Evolutionary conservation across 2,113 vertebrate species (phyloP).

Genomic region (Python bivittatus): DNA sequence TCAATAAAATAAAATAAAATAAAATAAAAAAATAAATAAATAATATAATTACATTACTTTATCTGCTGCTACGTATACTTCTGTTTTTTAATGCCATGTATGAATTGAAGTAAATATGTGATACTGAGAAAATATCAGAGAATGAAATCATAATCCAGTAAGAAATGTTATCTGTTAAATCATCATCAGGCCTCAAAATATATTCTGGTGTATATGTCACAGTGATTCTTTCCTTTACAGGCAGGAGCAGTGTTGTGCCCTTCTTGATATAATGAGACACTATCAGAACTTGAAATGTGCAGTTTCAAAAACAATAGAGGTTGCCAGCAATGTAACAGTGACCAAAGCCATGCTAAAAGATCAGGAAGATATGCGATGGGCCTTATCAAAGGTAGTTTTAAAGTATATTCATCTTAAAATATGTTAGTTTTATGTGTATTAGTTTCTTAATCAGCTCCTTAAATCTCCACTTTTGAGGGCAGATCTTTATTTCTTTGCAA

Average conservation of each 20-base stretch:
- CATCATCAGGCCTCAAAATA: not conserved
- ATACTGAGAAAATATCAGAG: not conserved
- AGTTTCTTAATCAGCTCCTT: not conserved
- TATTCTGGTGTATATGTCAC: not conserved
- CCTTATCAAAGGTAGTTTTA: constrained; percentile 80
- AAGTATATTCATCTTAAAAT: constrained; percentile 16
- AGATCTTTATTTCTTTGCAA: not conserved
- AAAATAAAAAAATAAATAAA: too few species aligned
- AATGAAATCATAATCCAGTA: not conserved
- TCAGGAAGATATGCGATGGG: constrained; percentile 81
- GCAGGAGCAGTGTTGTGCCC: constrained; percentile 82
- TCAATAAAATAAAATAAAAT: too few species aligned
- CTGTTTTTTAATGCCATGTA: not conserved
- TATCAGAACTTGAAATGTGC: constrained; percentile 82
- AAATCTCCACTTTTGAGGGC: not conserved
- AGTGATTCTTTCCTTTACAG: constrained; percentile 67
- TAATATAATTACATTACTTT: not conserved
- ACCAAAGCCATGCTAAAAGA: constrained; percentile 83
- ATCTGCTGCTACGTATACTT: accelerated
- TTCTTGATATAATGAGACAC: constrained; percentile 84
- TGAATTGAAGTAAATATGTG: not conserved
- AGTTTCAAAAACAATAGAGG: constrained; percentile 80
- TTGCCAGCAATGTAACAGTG: constrained; percentile 73
- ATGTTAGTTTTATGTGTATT: not conserved
- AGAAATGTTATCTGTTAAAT: not conserved